phyloP scores from a whole-genome alignment of 2,797 vertebrate genomes.

The Meriones psammophilus region DNA sequence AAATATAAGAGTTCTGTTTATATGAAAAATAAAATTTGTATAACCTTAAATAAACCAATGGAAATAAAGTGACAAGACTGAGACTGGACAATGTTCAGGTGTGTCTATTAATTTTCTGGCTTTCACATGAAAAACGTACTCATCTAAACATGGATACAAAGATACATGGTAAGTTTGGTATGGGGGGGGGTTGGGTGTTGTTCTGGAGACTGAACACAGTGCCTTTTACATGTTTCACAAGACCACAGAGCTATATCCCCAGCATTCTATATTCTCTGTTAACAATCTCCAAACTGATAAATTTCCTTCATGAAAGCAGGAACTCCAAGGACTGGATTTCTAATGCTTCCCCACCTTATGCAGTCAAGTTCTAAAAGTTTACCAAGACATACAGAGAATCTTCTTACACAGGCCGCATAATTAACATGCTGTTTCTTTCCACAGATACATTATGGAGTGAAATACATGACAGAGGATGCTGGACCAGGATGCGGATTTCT shows the following conservation, averaged over 20 bases:
- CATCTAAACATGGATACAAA: background rate
- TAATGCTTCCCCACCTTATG: too few relatives aligned
- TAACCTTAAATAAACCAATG: conserved; percentile 53
- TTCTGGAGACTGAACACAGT: background rate
- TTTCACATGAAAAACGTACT: conserved; percentile 38
- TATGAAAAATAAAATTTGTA: conserved; percentile 29
- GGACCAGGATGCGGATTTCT: too few relatives aligned
- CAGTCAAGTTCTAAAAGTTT: too few relatives aligned
- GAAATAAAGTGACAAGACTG: background rate
- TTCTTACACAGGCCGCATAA: too few relatives aligned
- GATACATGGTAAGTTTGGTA: background rate
- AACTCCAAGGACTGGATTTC: too few relatives aligned
- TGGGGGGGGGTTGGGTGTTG: background rate
- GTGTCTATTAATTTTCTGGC: background rate
- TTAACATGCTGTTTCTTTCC: too few relatives aligned
- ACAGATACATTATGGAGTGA: too few relatives aligned
- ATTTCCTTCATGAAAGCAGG: too few relatives aligned
- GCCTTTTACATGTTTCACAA: background rate
- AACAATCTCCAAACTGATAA: too few relatives aligned
- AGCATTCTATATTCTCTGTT: background rate
- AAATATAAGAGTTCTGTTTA: conserved; percentile 51
- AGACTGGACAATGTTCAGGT: background rate
- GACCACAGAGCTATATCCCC: background rate
- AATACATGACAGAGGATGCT: too few relatives aligned
- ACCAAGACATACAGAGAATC: too few relatives aligned